Percentiles rank a stretch among this genome's conserved stretches.
These are phyloP conservation scores for Drosophila suboccidentalis DNA, from an alignment of 2,888 invertebrate genomes.

Conservation along the genomic window DNA sequence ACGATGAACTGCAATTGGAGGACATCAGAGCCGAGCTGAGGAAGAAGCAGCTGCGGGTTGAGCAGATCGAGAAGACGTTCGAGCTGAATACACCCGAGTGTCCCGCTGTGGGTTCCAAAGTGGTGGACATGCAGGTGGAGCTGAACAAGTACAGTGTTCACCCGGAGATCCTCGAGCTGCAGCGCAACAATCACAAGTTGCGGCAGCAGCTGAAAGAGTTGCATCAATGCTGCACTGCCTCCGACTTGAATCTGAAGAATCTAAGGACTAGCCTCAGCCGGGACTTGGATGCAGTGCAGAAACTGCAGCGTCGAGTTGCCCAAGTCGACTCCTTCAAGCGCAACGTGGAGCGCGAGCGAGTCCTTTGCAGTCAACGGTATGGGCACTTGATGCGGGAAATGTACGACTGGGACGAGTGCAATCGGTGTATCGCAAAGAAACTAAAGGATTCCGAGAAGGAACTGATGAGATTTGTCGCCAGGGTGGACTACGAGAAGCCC, in stretches of 20 bases:
- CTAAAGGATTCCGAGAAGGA: accelerated
- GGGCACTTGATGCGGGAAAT: slow-evolving; percentile 28
- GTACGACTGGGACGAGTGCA: slow-evolving; percentile 36
- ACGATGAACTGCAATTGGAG: slow-evolving; percentile 13
- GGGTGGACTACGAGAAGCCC: slow-evolving; percentile 3
- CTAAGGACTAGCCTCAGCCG: slow-evolving; percentile 9
- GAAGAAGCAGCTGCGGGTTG: slow-evolving; percentile 12
- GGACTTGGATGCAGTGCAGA: slow-evolving; percentile 9
- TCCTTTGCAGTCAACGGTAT: slow-evolving; percentile 48
- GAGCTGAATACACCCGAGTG: slow-evolving; percentile 34
- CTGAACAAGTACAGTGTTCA: slow-evolving; percentile 3
- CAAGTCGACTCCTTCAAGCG: slow-evolving; percentile 42
- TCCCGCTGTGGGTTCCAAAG: slow-evolving; percentile 17
- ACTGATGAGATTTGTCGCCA: background rate
- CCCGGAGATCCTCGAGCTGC: slow-evolving; percentile 35
- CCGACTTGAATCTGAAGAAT: slow-evolving; percentile 13
- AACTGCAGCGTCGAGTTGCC: slow-evolving; percentile 25
- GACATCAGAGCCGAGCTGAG: slow-evolving; percentile 35
- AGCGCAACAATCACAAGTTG: slow-evolving; percentile 38
- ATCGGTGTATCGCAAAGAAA: slow-evolving; percentile 2
- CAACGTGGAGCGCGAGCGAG: slow-evolving; percentile 36
- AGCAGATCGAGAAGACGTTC: slow-evolving; percentile 19
- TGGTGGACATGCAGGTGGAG: slow-evolving; percentile 38
- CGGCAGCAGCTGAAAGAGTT: slow-evolving; percentile 37
- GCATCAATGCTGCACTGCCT: slow-evolving; percentile 18